Conservation (phyloP, 2,888 invertebrate species). For the Eupsilia transversa region DNA sequence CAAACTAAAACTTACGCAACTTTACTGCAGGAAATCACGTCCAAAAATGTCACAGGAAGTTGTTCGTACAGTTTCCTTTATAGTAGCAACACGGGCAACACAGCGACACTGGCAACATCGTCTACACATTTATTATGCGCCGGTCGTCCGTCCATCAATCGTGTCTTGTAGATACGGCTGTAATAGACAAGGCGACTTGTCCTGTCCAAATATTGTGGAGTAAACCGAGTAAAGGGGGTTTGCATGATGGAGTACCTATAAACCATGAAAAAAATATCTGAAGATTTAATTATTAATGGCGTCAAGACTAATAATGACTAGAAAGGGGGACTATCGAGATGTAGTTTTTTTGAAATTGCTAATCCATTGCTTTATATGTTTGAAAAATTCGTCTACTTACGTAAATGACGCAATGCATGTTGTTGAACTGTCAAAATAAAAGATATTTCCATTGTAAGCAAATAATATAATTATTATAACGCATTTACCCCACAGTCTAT, state of each 20-base stretch:
- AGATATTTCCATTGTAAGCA: too few species aligned
- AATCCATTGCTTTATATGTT: too few species aligned
- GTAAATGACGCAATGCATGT: too few species aligned
- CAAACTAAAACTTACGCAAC: constrained; percentile 63
- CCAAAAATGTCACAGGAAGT: constrained; percentile 84
- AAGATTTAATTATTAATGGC: too few species aligned
- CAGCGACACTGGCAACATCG: constrained; percentile 55
- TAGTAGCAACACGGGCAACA: constrained; percentile 63
- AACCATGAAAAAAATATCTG: too few species aligned
- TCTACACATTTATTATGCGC: constrained; percentile 80
- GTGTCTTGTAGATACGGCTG: constrained; percentile 53
- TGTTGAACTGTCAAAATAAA: too few species aligned
- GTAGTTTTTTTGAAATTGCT: too few species aligned
- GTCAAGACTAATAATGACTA: too few species aligned
- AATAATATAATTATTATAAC: too few species aligned
- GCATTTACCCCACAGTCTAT: neutral
- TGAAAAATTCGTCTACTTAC: too few species aligned
- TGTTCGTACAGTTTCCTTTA: constrained; percentile 73
- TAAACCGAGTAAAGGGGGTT: too few species aligned
- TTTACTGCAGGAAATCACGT: constrained; percentile 82
- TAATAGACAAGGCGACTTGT: constrained; percentile 57
- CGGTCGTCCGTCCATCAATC: constrained; percentile 74
- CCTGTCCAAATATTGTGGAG: constrained; percentile 37
- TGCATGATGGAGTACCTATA: neutral
- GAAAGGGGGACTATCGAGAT: too few species aligned